A percentile compares a stretch with the other conserved stretches of the same genome.
Evolutionary conservation across 2,888 invertebrate genomes (phyloP).

Genomic region (Leptinotarsa rubiginosa): DNA sequence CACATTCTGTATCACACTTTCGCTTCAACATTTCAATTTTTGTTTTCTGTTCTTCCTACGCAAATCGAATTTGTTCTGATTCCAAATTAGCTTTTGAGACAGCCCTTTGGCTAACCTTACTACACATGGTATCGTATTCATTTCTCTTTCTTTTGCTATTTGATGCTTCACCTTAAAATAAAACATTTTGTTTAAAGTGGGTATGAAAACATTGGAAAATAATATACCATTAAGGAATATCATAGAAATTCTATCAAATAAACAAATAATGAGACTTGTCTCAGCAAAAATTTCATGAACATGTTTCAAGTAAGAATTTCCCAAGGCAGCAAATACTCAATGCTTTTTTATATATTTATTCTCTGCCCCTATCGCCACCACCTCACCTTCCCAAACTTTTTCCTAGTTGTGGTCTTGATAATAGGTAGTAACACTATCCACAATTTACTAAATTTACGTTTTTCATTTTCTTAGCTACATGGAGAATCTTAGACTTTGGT

Average conservation of each 20-base stretch:
- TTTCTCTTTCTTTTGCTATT: background rate
- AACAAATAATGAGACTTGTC: background rate
- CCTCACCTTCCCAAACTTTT: background rate
- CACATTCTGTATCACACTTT: slow-evolving; percentile 1
- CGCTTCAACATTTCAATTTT: background rate
- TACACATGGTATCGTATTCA: slow-evolving; percentile 6
- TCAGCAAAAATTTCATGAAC: background rate
- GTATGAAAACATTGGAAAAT: background rate
- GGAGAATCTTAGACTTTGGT: background rate
- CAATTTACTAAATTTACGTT: background rate
- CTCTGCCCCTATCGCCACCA: background rate
- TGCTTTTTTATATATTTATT: background rate
- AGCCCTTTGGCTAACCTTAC: background rate
- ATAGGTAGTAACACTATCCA: background rate
- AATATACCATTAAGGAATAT: background rate
- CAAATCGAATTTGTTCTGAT: background rate
- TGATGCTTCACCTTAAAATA: background rate
- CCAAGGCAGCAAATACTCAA: background rate
- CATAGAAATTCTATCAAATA: background rate
- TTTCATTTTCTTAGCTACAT: background rate
- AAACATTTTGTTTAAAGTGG: background rate
- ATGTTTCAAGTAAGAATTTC: slow-evolving; percentile 2
- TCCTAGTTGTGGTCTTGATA: background rate
- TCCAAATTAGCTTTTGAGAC: background rate
- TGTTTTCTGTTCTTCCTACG: background rate